Percentiles rank a stretch among this genome's conserved stretches.
phyloP scores from a whole-genome alignment of 2,797 vertebrate genomes.

The Mus caroli region DNA sequence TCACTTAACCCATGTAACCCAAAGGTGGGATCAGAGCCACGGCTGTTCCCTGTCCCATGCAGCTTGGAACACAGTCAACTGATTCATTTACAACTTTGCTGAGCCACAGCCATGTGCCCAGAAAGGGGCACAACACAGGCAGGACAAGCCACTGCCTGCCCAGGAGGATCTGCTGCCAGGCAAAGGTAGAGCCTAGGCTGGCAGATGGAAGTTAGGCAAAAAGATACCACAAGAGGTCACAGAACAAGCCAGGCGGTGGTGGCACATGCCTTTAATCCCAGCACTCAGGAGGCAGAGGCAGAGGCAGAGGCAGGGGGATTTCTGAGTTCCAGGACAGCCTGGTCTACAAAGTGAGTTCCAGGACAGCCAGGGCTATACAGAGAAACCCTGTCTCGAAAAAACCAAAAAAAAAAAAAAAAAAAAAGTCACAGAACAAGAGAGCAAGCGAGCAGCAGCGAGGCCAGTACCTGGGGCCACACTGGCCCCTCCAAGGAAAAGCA shows the following conservation, averaged over 20 bases:
- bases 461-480: background rate
- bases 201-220: rapidly evolving
- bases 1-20: background rate
- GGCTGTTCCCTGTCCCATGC: background rate
- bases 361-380: too few species aligned
- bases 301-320: too few species aligned
- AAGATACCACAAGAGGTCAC: background rate
- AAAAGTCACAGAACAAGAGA: background rate
- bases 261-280: too few species aligned
- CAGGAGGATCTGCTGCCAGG: background rate
- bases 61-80: background rate
- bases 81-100: background rate
- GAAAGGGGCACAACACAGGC: background rate
- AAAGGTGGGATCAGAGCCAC: background rate
- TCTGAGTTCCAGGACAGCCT: too few species aligned
- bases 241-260: background rate
- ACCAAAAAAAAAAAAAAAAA: too few species aligned
- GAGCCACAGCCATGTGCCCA: background rate
- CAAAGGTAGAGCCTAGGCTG: background rate
- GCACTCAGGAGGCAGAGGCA: too few species aligned
- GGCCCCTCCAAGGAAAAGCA: background rate
- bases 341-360: too few species aligned
- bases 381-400: too few species aligned
- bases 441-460: rapidly evolving
- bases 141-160: background rate